Percentiles rank a stretch among this genome's conserved stretches.
These are phyloP conservation scores for Proterorhinus semilunaris DNA, from an alignment of 2,113 vertebrate species.

Conservation along the genomic window DNA sequence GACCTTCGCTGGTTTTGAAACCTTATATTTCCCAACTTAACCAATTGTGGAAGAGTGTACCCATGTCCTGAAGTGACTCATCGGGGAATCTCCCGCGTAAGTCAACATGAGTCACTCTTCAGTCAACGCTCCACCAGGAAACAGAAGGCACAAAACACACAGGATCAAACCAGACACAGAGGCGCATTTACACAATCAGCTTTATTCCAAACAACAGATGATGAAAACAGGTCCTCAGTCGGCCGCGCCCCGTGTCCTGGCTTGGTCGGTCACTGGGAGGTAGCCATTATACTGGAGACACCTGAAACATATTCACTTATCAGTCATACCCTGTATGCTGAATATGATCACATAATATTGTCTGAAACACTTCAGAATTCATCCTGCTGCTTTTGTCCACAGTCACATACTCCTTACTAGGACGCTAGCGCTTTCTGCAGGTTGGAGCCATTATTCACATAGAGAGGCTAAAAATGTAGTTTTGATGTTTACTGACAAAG, in stretches of 20 bases:
- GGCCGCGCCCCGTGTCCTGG: neutral
- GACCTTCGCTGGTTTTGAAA: too few species aligned
- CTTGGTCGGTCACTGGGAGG: conserved; percentile 80
- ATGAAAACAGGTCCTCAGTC: conserved; percentile 20
- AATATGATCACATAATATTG: too few species aligned
- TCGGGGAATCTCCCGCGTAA: neutral
- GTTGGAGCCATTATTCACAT: too few species aligned
- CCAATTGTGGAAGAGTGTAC: too few species aligned
- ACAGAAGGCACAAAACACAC: neutral
- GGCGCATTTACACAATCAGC: conserved; percentile 53
- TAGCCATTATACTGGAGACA: conserved; percentile 89
- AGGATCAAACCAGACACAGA: neutral
- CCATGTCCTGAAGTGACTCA: neutral
- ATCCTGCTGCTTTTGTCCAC: too few species aligned
- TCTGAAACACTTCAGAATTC: too few species aligned
- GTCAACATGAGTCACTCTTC: neutral
- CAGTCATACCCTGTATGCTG: neutral
- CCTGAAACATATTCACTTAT: conserved; percentile 48
- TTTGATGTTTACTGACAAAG: too few species aligned
- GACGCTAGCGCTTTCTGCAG: too few species aligned
- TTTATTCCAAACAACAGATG: conserved; percentile 60
- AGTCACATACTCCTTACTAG: too few species aligned
- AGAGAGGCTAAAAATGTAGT: too few species aligned
- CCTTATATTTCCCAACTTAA: too few species aligned
- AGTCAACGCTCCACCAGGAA: neutral